Conservation (phyloP, 2,888 invertebrate genomes). For the Mythimna ferrago region DNA sequence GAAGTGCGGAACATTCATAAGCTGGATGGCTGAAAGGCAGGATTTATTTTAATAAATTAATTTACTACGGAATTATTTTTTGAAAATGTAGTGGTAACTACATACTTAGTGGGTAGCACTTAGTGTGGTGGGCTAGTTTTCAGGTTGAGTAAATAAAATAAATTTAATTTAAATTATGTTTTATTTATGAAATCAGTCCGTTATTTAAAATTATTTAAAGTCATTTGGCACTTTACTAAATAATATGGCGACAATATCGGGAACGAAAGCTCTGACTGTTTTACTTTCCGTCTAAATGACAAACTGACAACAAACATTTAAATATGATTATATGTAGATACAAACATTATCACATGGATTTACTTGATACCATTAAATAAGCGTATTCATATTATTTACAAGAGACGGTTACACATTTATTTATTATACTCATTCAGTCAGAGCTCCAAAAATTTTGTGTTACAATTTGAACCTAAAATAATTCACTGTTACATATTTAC, state of each 20-base stretch:
- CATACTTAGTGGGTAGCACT: neutral
- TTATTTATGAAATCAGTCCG: slow-evolving; percentile 84
- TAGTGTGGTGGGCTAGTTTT: neutral
- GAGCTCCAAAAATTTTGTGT: slow-evolving; percentile 58
- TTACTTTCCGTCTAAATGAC: slow-evolving; percentile 28
- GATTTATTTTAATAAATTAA: too few relatives aligned
- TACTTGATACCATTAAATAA: slow-evolving; percentile 57
- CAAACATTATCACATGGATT: slow-evolving; percentile 61
- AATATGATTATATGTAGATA: slow-evolving; percentile 45
- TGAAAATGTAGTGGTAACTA: neutral
- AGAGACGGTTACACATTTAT: slow-evolving; percentile 27
- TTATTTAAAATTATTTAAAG: slow-evolving; percentile 86
- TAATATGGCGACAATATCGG: slow-evolving; percentile 83
- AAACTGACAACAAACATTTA: slow-evolving; percentile 48
- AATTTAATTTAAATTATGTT: slow-evolving; percentile 69
- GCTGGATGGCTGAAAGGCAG: neutral
- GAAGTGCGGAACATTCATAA: neutral
- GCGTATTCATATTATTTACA: slow-evolving; percentile 62
- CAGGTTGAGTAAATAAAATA: slow-evolving; percentile 28
- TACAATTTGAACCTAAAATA: slow-evolving; percentile 60
- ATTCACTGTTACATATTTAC: slow-evolving; percentile 60
- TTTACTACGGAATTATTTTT: too few relatives aligned
- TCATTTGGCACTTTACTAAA: slow-evolving; percentile 90
- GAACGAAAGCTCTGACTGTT: slow-evolving; percentile 69
- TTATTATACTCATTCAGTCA: slow-evolving; percentile 51